phyloP scores from a whole-genome alignment of 2,113 vertebrate species.

The Gavialis gangeticus region DNA sequence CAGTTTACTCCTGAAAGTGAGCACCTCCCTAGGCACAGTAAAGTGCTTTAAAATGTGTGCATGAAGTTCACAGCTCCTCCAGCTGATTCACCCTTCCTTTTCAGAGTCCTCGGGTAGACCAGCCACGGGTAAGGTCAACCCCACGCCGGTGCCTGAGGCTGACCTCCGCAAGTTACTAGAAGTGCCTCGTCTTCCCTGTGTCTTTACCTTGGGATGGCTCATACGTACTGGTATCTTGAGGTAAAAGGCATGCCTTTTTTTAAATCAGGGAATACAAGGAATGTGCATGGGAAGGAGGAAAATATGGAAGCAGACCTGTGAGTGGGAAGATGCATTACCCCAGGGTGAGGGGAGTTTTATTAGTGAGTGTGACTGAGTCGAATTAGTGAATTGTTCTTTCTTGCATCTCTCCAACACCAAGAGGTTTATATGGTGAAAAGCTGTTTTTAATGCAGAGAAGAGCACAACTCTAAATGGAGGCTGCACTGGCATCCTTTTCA shows the following conservation, averaged over 20 bases:
- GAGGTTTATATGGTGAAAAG: neutral
- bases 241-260: neutral
- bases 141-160: too few species aligned
- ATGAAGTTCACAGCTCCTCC: too few species aligned
- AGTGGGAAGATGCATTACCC: neutral
- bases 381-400: neutral
- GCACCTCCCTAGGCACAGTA: too few species aligned
- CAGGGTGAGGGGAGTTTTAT: neutral
- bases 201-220: too few species aligned
- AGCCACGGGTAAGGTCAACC: too few species aligned
- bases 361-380: neutral
- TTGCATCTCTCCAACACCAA: neutral
- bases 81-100: too few species aligned
- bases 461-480: neutral
- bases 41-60: too few species aligned
- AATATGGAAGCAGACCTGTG: fast-evolving
- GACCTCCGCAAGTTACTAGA: too few species aligned
- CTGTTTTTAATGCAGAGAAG: neutral
- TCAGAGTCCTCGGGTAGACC: too few species aligned
- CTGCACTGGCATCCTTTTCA: neutral
- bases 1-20: too few species aligned
- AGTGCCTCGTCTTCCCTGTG: too few species aligned
- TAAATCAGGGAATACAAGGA: neutral
- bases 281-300: neutral
- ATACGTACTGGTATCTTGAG: too few species aligned